Percentiles rank a stretch among this genome's conserved stretches.
Conservation (phyloP, 2,888 invertebrate genomes). For the Meganola albula region DNA sequence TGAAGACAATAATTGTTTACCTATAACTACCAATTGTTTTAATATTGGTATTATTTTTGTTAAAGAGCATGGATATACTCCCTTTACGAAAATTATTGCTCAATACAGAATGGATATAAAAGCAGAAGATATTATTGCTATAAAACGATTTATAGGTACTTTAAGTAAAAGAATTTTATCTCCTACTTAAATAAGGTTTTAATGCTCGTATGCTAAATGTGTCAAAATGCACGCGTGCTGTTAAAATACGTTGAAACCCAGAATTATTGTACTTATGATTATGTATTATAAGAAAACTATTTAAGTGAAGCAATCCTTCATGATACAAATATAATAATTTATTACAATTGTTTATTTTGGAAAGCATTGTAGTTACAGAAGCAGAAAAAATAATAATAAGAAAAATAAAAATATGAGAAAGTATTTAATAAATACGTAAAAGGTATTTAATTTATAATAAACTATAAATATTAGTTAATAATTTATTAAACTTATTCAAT, state of each 20-base stretch:
- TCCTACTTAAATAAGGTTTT: conserved; percentile 56
- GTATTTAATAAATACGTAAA: conserved; percentile 25
- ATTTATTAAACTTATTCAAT: no score
- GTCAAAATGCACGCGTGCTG: conserved; percentile 72
- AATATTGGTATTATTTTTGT: not conserved
- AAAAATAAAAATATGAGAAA: no score
- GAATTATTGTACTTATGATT: conserved; percentile 35
- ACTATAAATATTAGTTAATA: conserved; percentile 25
- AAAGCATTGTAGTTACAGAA: conserved; percentile 27
- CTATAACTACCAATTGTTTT: conserved; percentile 1
- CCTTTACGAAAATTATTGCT: conserved; percentile 42
- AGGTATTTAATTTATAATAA: conserved; percentile 26
- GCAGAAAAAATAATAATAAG: no score
- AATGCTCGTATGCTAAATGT: conserved; percentile 67
- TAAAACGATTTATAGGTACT: conserved; percentile 45
- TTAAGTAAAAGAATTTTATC: conserved; percentile 61
- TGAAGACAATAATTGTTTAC: conserved; percentile 23
- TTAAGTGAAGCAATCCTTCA: conserved; percentile 27
- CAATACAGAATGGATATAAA: conserved; percentile 38
- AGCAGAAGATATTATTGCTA: conserved; percentile 50
- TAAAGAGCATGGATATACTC: conserved; percentile 5
- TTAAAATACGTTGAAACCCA: conserved; percentile 37
- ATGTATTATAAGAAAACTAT: conserved; percentile 35
- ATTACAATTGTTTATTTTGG: conserved; percentile 36
- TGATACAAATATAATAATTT: no score